Evolutionary conservation across 35 echinoderm and acorn worm species (phyloP).

Genomic region (Anneissia japonica): DNA sequence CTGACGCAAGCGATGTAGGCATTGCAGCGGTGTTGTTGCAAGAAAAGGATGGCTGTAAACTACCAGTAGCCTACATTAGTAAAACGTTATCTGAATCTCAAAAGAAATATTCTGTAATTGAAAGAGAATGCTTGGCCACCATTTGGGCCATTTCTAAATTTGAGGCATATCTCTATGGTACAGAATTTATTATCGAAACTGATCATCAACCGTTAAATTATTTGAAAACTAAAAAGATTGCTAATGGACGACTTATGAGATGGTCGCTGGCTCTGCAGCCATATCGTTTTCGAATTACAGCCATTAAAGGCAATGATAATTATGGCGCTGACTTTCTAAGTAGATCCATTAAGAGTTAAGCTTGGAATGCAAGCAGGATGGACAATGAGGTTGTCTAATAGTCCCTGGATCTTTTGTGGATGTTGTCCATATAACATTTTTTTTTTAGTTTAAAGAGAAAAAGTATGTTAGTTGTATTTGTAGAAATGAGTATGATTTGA

Average conservation of each 20-base stretch:
- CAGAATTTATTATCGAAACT: background rate
- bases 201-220: slow-evolving; percentile 16
- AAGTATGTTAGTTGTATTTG: too few species aligned
- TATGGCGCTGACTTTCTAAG: too few species aligned
- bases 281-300: too few species aligned
- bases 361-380: too few species aligned
- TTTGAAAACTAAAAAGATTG: background rate
- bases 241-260: background rate
- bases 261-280: too few species aligned
- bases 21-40: slow-evolving; percentile 39
- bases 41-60: background rate
- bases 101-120: slow-evolving; percentile 16
- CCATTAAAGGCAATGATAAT: too few species aligned
- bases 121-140: background rate
- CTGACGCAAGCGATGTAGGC: slow-evolving; percentile 40
- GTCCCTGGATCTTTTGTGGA: too few species aligned
- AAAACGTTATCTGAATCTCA: background rate
- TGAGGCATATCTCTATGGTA: background rate
- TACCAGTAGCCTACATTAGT: slow-evolving; percentile 33
- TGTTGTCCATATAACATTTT: too few species aligned
- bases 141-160: slow-evolving; percentile 14
- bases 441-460: too few species aligned
- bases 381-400: too few species aligned
- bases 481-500: too few species aligned
- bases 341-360: too few species aligned